Conservation (phyloP, 2,888 invertebrate species). For the Globia sparganii region DNA sequence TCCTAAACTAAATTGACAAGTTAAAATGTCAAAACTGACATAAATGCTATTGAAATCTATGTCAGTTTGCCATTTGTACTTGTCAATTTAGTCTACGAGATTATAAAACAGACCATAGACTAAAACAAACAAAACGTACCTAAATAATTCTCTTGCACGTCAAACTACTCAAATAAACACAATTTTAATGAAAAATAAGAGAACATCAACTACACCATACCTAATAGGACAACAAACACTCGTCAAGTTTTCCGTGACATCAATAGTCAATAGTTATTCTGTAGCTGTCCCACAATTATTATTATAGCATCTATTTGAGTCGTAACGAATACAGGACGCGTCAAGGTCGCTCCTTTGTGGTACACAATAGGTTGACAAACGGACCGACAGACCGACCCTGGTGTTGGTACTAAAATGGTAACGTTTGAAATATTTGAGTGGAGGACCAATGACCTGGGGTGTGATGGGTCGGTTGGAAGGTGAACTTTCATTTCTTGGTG, state of each 20-base stretch:
- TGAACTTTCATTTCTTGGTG: not conserved
- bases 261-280: conserved; percentile 52
- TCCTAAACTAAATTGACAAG: too few relatives aligned
- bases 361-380: conserved; percentile 60
- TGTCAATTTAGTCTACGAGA: too few relatives aligned
- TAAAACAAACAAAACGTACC: too few relatives aligned
- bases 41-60: too few relatives aligned
- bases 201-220: conserved; percentile 16
- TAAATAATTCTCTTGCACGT: not conserved
- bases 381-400: conserved; percentile 34
- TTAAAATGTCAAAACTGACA: too few relatives aligned
- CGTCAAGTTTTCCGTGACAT: conserved; percentile 56
- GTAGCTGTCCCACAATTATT: conserved; percentile 33
- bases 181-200: conserved; percentile 22
- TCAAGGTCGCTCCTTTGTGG: conserved; percentile 64
- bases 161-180: not conserved
- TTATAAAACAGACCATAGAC: too few relatives aligned
- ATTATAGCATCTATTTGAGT: conserved; percentile 24
- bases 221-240: conserved; percentile 38
- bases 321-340: conserved; percentile 52
- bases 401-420: conserved; percentile 46
- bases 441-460: conserved; percentile 37
- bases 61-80: too few relatives aligned
- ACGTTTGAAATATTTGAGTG: conserved; percentile 53
- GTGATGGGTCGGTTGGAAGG: not conserved